Evolutionary conservation across 2,888 invertebrate genomes (phyloP), one percentile per base, ranked within the genome.

Genomic region (Macropis europaea): DNA sequence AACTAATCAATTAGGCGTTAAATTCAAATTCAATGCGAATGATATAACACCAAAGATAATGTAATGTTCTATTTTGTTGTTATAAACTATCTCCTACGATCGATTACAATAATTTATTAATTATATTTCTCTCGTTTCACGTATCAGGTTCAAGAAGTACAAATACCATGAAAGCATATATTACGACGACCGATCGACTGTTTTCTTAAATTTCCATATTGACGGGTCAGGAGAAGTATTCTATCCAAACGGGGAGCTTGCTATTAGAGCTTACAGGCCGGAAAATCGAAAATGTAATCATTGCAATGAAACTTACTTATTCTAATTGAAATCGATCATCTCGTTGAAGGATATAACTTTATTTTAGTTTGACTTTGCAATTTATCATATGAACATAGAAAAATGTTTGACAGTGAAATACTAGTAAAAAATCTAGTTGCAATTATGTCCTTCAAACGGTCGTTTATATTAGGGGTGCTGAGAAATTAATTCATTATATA

Each of bases 231-330:
- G 76, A 3, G 73, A 76, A 28, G 64, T 85, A 3, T 83, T 74
- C 54, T 86, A 86, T 68, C 85, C 85, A 3, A 80, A 81, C 22
- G 85, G 85, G 11, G 40, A 47, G 11, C 6, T 71, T 17, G 86
- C 87, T 2, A 56, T 86, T 13, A 68, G 62, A 45, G 56, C 81
- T 13, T 43, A 47, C 34, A 76, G 59, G 32, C 64, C 76, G 13
- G 30, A 56, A 24, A 71, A 72, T 50, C 72, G 72, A 64, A 59
- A 79, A 53, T 84, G 85, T 86, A 82, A 86, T 72, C 13, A 48
- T 36, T 15, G 7, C 2, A 22, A 4, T 52, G 15, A 47, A 24
- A 22, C 2, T 11, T 15, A 26, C 19, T n/a, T 34, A 11, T 7
- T 24, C 13, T 32, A 15, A 19, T n/a, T 7, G 17, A 1, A 42